Percentiles rank a stretch among this genome's conserved stretches.
These are phyloP conservation scores for Pterobdella sp. DNA, from an alignment of 2,888 invertebrate genomes.

Conservation along the genomic window DNA sequence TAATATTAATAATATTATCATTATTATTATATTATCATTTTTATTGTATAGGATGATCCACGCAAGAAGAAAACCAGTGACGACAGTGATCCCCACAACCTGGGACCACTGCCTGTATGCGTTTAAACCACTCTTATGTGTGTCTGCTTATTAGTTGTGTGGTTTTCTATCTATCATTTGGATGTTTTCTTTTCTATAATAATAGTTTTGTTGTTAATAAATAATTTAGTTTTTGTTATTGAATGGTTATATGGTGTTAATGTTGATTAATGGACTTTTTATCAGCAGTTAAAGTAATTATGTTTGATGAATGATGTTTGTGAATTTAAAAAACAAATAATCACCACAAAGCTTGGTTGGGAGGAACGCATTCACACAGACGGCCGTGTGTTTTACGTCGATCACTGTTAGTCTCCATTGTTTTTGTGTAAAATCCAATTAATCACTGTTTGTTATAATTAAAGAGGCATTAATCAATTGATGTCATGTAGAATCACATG, in stretches of 20 bases:
- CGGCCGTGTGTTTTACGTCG: conserved; percentile 94
- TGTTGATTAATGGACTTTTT: no score
- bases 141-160: no score
- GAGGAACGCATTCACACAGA: conserved; percentile 92
- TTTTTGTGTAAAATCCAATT: conserved; percentile 1
- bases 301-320: background rate
- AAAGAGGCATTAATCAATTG: no score
- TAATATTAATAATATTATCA: no score
- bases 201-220: background rate
- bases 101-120: conserved; percentile 75
- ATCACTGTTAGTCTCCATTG: conserved; percentile 69
- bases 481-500: no score
- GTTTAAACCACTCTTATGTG: conserved; percentile 16
- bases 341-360: conserved; percentile 70
- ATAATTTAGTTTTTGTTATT: no score
- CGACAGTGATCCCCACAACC: conserved; percentile 54
- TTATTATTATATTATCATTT: no score
- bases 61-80: conserved; percentile 43
- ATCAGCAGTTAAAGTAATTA: background rate
- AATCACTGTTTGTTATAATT: no score
- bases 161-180: no score
- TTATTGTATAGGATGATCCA: conserved; percentile 44
- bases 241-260: background rate
- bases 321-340: background rate
- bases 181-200: no score